These are phyloP conservation scores for Ellobius talpinus DNA, from an alignment of 2,113 vertebrate species.

Conservation along the genomic window DNA sequence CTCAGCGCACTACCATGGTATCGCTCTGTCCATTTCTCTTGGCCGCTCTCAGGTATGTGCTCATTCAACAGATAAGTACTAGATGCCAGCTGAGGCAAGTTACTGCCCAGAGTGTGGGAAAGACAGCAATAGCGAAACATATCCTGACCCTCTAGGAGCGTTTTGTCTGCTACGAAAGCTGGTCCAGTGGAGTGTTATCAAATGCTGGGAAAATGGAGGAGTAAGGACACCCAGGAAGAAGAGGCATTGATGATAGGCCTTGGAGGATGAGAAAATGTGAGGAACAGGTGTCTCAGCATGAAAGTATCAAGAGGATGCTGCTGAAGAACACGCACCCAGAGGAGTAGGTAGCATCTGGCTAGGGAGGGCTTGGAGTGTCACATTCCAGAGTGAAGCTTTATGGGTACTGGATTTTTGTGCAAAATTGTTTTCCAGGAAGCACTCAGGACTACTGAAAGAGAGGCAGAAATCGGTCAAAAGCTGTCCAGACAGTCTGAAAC, in stretches of 20 bases:
- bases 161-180: neutral
- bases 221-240: neutral
- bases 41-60: neutral
- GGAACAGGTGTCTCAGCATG: neutral
- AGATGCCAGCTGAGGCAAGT: neutral
- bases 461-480: neutral
- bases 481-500: neutral
- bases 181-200: neutral
- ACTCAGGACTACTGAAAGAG: neutral
- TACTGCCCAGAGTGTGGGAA: neutral
- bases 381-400: neutral
- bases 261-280: constrained; percentile 25
- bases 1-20: neutral
- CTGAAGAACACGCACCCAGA: neutral
- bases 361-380: neutral
- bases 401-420: neutral
- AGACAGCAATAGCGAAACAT: neutral
- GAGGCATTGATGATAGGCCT: neutral
- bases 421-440: constrained; percentile 44
- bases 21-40: neutral
- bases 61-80: neutral
- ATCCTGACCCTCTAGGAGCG: neutral
- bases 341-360: neutral
- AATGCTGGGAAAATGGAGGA: neutral
- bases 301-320: neutral